Percentiles rank a stretch among this genome's conserved stretches.
Evolutionary conservation across 2,888 invertebrate species (phyloP).

Genomic region (Calephelis perditalis): DNA sequence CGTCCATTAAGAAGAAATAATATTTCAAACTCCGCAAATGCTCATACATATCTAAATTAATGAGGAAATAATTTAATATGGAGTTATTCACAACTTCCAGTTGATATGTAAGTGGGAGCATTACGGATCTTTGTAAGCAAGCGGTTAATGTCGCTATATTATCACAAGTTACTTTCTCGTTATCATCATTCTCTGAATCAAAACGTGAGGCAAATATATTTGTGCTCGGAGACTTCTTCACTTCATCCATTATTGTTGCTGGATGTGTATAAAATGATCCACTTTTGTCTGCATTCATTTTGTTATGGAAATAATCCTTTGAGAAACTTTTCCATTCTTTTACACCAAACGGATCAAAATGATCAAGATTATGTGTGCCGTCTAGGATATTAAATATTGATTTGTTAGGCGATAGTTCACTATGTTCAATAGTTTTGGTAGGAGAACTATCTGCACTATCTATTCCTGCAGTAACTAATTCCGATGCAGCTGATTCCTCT

Average conservation of each 20-base stretch:
- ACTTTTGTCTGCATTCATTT: constrained; percentile 44
- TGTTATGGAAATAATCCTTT: constrained; percentile 46
- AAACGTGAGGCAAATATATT: constrained; percentile 59
- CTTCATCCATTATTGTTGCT: constrained; percentile 57
- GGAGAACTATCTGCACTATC: constrained; percentile 47
- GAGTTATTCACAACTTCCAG: constrained; percentile 84
- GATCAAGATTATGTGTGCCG: constrained; percentile 63
- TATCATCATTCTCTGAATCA: constrained; percentile 42
- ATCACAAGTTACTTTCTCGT: constrained; percentile 48
- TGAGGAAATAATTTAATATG: constrained; percentile 82
- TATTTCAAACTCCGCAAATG: constrained; percentile 86
- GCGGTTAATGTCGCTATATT: constrained; percentile 74
- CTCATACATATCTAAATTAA: constrained; percentile 81
- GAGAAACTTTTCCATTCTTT: constrained; percentile 46
- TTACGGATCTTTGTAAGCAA: constrained; percentile 82
- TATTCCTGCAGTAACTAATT: constrained; percentile 35
- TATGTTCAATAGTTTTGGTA: constrained; percentile 37
- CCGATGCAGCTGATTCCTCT: constrained; percentile 47
- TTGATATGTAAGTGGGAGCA: constrained; percentile 83
- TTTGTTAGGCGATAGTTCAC: constrained; percentile 31
- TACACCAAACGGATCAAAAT: constrained; percentile 67
- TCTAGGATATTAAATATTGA: constrained; percentile 69
- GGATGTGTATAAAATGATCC: constrained; percentile 55
- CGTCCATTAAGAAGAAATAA: constrained; percentile 86
- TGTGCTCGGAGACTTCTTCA: constrained; percentile 58